Evolutionary conservation across 2,113 vertebrate genomes (phyloP), one percentile per base, ranked within the genome.

Genomic region (Grammomys surdaster): DNA sequence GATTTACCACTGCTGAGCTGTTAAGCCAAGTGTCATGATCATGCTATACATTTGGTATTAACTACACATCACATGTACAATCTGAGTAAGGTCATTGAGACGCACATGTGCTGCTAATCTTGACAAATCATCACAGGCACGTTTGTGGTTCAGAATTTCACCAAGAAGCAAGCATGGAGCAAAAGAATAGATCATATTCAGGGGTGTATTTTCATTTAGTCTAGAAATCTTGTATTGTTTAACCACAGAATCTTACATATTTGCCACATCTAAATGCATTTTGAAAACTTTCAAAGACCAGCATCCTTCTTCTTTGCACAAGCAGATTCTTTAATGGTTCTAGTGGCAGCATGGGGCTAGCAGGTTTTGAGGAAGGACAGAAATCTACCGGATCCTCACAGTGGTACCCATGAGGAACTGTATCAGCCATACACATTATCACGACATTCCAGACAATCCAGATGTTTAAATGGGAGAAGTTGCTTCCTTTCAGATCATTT

Each of bases 11-110:
- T 94, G 89, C 84, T 90, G 88, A 70, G 70, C 63, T 70, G 26
- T 86, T 93, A 88, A 95, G 65, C 26, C 51, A 56, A 76, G 93
- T 12, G 26, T 89, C 69, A 43, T 31, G 36, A 43, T 87, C 22
- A 78, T 88, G 80, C 90, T 75, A 33, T 93, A 56, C 92, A 43
- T 75, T 89, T 92, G 89, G 73, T 89, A 70, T 87, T 89, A 63
- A 88, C 58, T 46, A 87, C 82, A 75, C 58, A 73, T 94, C 94
- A 43, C 67, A 16, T 70, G 31, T 91, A 85, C 54, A 85, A 70
- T 91, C 65, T 91, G 92, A 96, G 93, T 91, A 91, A 93, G 54
- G 89, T 94, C 72, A 94, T 91, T 65, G 87, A 94, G 82, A 82
- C 87, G 1, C 93, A 5, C 20, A 58, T 16, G 6, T 56, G 33